A percentile compares a stretch with the other conserved stretches of the same genome.
Conservation (phyloP, 1,140 invertebrate genomes). For the Nylanderia fulva region DNA sequence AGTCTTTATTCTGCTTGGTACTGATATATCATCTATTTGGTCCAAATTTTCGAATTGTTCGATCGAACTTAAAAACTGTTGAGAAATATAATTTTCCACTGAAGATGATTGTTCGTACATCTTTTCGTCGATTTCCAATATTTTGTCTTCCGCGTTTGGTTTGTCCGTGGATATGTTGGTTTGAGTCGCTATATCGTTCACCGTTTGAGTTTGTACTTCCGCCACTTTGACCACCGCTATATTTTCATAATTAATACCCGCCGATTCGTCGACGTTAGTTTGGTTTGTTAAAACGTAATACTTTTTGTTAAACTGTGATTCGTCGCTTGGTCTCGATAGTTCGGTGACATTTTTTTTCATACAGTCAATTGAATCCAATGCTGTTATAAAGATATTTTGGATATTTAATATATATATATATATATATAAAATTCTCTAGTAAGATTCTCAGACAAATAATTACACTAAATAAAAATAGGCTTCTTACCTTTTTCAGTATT, state of each 20-base stretch:
- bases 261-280: not conserved
- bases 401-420: conserved; percentile 6
- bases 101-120: conserved; percentile 33
- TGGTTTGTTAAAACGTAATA: conserved; percentile 10
- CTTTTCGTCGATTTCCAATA: conserved; percentile 66
- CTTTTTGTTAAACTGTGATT: conserved; percentile 34
- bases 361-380: conserved; percentile 11
- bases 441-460: not conserved
- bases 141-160: conserved; percentile 66
- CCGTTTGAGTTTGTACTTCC: conserved; percentile 85
- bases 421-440: too few species aligned
- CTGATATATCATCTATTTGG: conserved; percentile 80
- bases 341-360: conserved; percentile 26
- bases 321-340: conserved; percentile 8
- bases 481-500: conserved; percentile 64
- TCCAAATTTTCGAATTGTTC: conserved; percentile 81
- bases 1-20: conserved; percentile 81
- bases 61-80: conserved; percentile 78
- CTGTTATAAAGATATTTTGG: conserved; percentile 10
- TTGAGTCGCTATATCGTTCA: conserved; percentile 84
- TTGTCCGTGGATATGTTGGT: conserved; percentile 77
- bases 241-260: conserved; percentile 38
- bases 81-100: conserved; percentile 67
- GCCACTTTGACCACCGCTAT: conserved; percentile 75
- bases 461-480: not conserved